Conservation (phyloP, 2,113 vertebrate species). For the Setophaga coronata region DNA sequence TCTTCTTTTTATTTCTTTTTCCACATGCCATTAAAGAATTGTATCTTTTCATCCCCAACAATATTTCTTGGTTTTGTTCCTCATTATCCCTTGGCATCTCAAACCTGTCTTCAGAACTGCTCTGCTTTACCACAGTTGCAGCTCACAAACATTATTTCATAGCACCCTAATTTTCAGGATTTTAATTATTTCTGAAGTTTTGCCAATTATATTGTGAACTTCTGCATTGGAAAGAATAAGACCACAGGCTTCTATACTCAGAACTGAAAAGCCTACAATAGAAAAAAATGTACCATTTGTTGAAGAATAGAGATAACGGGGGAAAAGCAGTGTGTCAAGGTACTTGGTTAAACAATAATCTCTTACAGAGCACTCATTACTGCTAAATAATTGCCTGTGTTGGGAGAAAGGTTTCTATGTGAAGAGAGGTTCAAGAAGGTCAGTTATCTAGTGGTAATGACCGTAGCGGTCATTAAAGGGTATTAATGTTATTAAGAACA, state of each 20-base stretch:
- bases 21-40: background rate
- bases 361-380: slow-evolving; percentile 63
- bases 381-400: slow-evolving; percentile 70
- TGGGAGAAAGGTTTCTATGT: slow-evolving; percentile 65
- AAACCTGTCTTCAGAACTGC: background rate
- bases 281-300: slow-evolving; percentile 62
- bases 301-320: slow-evolving; percentile 46
- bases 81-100: background rate
- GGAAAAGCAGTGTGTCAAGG: slow-evolving; percentile 57
- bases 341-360: slow-evolving; percentile 68
- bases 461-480: slow-evolving; percentile 72
- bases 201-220: slow-evolving; percentile 38
- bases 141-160: slow-evolving; percentile 16
- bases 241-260: slow-evolving; percentile 17
- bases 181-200: slow-evolving; percentile 61
- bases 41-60: background rate
- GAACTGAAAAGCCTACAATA: slow-evolving; percentile 55
- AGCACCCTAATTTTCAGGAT: slow-evolving; percentile 40
- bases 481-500: slow-evolving; percentile 77
- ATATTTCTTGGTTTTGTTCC: background rate
- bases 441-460: slow-evolving; percentile 76
- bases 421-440: slow-evolving; percentile 70
- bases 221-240: slow-evolving; percentile 20
- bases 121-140: slow-evolving; percentile 6
- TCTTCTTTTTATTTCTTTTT: background rate